Conservation (phyloP, 2,797 vertebrate species). For the Notamacropus eugenii region DNA sequence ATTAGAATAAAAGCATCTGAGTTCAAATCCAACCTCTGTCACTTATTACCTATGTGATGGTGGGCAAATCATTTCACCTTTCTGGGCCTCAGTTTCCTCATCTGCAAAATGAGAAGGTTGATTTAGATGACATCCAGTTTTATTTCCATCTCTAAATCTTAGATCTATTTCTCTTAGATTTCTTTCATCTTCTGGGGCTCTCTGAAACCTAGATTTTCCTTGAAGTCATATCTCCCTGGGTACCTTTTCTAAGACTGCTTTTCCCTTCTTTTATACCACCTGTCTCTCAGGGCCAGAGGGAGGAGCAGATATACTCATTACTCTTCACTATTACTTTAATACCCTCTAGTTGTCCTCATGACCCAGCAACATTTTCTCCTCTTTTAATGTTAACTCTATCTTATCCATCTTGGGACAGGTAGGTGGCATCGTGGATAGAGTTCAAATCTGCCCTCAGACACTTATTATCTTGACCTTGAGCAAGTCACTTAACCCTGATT, state of each 20-base stretch:
- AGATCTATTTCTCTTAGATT: background rate
- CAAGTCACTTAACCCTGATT: background rate
- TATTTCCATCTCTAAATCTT: background rate
- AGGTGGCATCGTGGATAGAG: too few species aligned
- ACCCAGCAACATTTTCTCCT: background rate
- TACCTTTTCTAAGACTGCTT: background rate
- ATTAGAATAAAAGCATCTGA: background rate
- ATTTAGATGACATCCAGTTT: background rate
- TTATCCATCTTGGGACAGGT: background rate
- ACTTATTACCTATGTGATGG: background rate
- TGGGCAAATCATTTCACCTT: background rate
- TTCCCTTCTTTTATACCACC: background rate
- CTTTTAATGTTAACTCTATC: background rate
- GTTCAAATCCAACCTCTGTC: background rate
- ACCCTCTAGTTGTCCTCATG: background rate
- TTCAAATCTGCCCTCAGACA: background rate
- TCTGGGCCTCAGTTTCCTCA: background rate
- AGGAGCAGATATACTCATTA: background rate
- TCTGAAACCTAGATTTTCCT: background rate
- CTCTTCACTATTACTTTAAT: background rate
- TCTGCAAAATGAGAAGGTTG: background rate
- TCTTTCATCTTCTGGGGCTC: background rate
- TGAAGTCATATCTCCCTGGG: background rate
- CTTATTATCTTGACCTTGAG: background rate
- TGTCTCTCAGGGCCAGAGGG: background rate